Percentiles rank a stretch among this genome's conserved stretches.
Conservation (phyloP, 30 jellyfish, hydroid and myxozoan genomes). For the Sanderia malayensis region DNA sequence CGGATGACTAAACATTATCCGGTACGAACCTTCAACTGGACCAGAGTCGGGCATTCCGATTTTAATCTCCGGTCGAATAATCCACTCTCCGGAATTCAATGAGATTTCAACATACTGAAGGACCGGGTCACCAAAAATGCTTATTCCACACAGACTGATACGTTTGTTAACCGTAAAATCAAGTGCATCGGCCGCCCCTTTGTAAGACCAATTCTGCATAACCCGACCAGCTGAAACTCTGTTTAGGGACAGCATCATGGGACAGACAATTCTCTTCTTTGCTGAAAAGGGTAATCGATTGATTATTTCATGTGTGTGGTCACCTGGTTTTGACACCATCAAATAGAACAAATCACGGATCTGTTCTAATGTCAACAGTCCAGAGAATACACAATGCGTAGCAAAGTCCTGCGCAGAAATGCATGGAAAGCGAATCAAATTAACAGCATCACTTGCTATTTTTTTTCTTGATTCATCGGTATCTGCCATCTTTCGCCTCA, state of each 20-base stretch:
- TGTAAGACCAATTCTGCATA: slow-evolving; percentile 63
- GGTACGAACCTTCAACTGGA: slow-evolving; percentile 56
- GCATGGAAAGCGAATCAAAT: slow-evolving; percentile 59
- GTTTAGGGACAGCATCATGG: slow-evolving; percentile 43
- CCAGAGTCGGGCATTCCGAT: slow-evolving; percentile 64
- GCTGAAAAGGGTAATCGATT: slow-evolving; percentile 36
- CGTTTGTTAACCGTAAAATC: slow-evolving; percentile 56
- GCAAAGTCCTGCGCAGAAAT: slow-evolving; percentile 52
- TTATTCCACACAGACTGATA: slow-evolving; percentile 43
- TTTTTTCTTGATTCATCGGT: slow-evolving; percentile 37
- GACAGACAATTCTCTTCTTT: slow-evolving; percentile 37
- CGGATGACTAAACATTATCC: slow-evolving; percentile 53
- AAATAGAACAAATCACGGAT: slow-evolving; percentile 45
- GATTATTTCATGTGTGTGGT: slow-evolving; percentile 23
- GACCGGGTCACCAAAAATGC: slow-evolving; percentile 64
- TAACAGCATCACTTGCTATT: slow-evolving; percentile 29
- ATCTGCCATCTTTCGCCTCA: slow-evolving; percentile 47
- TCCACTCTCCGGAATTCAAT: slow-evolving; percentile 57
- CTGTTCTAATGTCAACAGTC: slow-evolving; percentile 45
- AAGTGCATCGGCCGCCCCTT: slow-evolving; percentile 64
- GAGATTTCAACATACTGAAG: slow-evolving; percentile 41
- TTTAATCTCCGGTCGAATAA: slow-evolving; percentile 38
- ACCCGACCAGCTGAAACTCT: slow-evolving; percentile 44
- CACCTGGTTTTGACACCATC: slow-evolving; percentile 37
- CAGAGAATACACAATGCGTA: slow-evolving; percentile 47